phyloP scores from a whole-genome alignment of 2,888 invertebrate species.

The Argyresthia albistria region DNA sequence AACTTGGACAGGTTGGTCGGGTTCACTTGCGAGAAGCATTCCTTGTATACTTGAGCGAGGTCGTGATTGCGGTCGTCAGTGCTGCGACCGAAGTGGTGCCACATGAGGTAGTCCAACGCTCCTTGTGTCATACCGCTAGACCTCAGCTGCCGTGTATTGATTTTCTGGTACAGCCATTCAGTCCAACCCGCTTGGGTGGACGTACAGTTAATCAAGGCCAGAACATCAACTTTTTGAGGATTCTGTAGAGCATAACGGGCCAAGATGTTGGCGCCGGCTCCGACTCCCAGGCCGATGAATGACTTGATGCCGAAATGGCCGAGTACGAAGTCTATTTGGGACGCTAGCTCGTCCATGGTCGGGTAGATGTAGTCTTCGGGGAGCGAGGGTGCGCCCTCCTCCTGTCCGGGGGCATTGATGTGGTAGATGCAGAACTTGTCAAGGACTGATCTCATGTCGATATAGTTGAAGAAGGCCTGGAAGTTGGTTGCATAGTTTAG shows the following conservation, averaged over 20 bases:
- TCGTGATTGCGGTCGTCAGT: constrained; percentile 95
- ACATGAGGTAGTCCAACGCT: constrained; percentile 96
- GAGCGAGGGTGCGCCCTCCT: constrained; percentile 93
- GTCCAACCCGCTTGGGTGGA: constrained; percentile 98
- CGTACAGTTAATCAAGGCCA: constrained; percentile 94
- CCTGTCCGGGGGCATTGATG: constrained; percentile 98
- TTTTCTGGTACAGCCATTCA: constrained; percentile 99
- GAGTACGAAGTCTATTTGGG: constrained; percentile 91
- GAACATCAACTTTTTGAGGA: constrained; percentile 90
- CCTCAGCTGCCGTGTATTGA: constrained; percentile 89
- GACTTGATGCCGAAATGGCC: constrained; percentile 91
- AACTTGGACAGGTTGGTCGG: constrained; percentile 95
- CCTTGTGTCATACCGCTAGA: constrained; percentile 94
- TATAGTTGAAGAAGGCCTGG: constrained; percentile 95
- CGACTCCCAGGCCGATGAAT: constrained; percentile 97
- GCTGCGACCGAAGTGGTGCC: constrained; percentile 97
- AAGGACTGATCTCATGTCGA: constrained; percentile 89
- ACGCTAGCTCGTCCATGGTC: constrained; percentile 95
- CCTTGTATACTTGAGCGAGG: constrained; percentile 92
- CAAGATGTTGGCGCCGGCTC: constrained; percentile 97
- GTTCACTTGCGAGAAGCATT: constrained; percentile 95
- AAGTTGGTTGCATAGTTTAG: constrained; percentile 96
- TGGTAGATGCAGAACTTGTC: constrained; percentile 98
- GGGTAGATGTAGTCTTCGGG: constrained; percentile 93
- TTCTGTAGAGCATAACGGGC: constrained; percentile 90